Evolutionary conservation across 2,888 invertebrate genomes (phyloP), one percentile per base, ranked within the genome.

Genomic region (Aproaerema taeniolella): DNA sequence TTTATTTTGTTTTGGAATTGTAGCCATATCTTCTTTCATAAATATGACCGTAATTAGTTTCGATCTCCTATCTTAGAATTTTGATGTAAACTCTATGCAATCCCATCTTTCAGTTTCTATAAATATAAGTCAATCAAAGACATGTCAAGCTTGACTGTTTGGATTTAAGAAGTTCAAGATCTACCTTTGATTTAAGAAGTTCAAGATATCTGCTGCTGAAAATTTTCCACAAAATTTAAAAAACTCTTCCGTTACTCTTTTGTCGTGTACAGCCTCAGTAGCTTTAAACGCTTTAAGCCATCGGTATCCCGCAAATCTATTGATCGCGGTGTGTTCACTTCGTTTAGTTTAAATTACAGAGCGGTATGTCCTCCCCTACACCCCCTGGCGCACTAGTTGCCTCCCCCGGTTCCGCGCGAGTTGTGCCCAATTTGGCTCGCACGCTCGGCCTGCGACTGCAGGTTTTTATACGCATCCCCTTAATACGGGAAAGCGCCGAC

Each of bases 401-500:
- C 37, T 45, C 49, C 64, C 65, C 61, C 55, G 60, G 52, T 68
- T 70, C 68, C 69, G 57, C 65, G 61, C 66, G 68, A 71, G 55
- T 62, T 63, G 55, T 55, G 65, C 70, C 67, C 70, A 74, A 76
- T 76, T 71, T 66, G 70, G 67, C 64, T 54, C 43, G 41, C 64
- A 53, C 43, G 41, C 58, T 39, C 53, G 55, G 55, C 52, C 26
- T 26, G 6, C 26, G 20, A 56, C 56, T 64, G 62, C 67, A 61
- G 67, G 66, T 75, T 77, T 75, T 75, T 74, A 63, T 67, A 59
- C 64, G 63, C 69, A 67, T 67, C 67, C 64, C 67, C 55, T 61
- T 63, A 58, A 61, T 61, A 61, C 57, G 32, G 29, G 39, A 17
- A 25, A 35, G 15, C 35, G 35, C 14, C 28, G 11, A 16, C 29